Percentiles rank a stretch among this genome's conserved stretches.
phyloP scores from a whole-genome alignment of 2,113 vertebrate genomes.

The Rhadina sibilatrix region DNA sequence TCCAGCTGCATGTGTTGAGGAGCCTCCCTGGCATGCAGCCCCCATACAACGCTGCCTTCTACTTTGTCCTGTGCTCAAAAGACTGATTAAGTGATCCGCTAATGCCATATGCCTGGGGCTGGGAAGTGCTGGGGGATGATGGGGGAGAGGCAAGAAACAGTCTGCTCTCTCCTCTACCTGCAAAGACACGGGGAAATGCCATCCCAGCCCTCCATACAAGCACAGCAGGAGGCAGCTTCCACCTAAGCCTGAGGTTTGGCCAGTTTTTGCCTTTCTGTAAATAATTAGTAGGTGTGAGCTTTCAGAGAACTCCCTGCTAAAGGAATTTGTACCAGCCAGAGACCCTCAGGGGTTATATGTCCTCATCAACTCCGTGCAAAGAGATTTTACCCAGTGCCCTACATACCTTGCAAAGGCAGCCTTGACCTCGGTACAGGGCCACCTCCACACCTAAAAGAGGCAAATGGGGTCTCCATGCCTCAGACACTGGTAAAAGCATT shows the following conservation, averaged over 20 bases:
- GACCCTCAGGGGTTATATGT: background rate
- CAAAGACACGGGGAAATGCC: background rate
- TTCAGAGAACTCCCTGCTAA: background rate
- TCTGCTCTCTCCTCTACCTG: background rate
- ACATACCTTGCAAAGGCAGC: background rate
- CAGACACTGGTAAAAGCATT: background rate
- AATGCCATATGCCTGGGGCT: background rate
- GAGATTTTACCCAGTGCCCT: background rate
- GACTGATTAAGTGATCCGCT: background rate
- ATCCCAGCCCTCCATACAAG: background rate
- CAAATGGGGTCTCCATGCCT: background rate
- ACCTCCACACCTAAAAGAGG: background rate
- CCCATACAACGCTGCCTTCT: background rate
- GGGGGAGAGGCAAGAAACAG: background rate
- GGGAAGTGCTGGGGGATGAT: background rate
- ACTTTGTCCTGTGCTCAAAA: slow-evolving; percentile 47
- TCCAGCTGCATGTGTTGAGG: slow-evolving; percentile 5
- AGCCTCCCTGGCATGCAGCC: slow-evolving; percentile 1
- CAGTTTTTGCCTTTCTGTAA: background rate
- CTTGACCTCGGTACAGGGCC: accelerated
- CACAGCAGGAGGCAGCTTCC: background rate
- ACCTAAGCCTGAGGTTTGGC: background rate
- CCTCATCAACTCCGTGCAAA: background rate
- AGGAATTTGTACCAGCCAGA: background rate
- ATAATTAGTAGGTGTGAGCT: background rate